Conservation (phyloP, 2,888 invertebrate species). For the Calameuta filiformis region DNA sequence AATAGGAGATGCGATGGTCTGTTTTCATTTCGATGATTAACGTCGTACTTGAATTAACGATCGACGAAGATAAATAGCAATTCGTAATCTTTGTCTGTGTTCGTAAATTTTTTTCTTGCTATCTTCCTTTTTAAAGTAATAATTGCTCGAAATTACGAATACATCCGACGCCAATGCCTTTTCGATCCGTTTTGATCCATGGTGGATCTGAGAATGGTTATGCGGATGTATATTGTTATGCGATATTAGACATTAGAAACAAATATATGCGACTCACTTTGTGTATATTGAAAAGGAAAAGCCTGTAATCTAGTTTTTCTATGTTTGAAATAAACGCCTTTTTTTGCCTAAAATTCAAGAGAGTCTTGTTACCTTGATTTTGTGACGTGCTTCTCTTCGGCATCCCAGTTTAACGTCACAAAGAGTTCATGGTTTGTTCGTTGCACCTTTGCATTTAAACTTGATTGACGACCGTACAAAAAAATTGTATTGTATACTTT, state of each 20-base stretch:
- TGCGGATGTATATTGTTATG: slow-evolving; percentile 24
- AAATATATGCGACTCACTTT: slow-evolving; percentile 15
- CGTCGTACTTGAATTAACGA: not conserved
- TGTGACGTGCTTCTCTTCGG: slow-evolving; percentile 8
- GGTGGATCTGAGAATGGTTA: slow-evolving; percentile 38
- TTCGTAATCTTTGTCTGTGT: not conserved
- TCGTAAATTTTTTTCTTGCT: not conserved
- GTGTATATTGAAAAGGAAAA: slow-evolving; percentile 17
- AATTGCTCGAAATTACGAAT: not conserved
- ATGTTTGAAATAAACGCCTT: slow-evolving; percentile 39
- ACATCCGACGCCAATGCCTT: not conserved
- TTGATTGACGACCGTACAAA: not conserved
- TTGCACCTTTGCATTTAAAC: not conserved
- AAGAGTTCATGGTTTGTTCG: not conserved
- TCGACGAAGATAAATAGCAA: not conserved
- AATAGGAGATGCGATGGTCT: not conserved
- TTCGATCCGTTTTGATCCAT: not conserved
- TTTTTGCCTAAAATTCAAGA: slow-evolving; percentile 32
- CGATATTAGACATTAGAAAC: slow-evolving; percentile 19
- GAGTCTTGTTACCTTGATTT: slow-evolving; percentile 34
- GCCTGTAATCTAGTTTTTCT: slow-evolving; percentile 38
- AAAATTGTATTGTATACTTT: not conserved
- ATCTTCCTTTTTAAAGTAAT: not conserved
- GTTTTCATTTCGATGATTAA: not conserved
- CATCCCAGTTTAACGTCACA: not conserved